A percentile compares a stretch with the other conserved stretches of the same genome.
phyloP scores from a whole-genome alignment of 2,888 invertebrate genomes.

The Epinotia ramella region DNA sequence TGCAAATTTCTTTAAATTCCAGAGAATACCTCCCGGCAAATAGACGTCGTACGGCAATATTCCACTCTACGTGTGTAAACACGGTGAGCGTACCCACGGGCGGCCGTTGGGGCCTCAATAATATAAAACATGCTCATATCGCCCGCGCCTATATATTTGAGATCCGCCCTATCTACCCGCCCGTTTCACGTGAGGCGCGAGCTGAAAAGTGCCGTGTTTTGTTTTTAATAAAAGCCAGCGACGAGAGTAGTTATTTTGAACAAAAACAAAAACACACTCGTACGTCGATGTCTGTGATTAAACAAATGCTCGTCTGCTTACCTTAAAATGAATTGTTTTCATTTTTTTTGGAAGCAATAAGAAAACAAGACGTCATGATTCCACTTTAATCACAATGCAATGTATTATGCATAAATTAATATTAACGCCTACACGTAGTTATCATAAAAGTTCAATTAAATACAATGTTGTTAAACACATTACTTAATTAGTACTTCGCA shows the following conservation, averaged over 20 bases:
- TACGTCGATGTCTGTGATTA: not conserved
- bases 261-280: not conserved
- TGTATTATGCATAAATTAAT: no score
- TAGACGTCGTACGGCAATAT: conserved; percentile 54
- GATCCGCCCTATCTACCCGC: conserved; percentile 54
- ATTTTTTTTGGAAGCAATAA: no score
- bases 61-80: conserved; percentile 65
- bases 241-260: not conserved
- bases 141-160: conserved; percentile 65
- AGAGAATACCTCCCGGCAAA: conserved; percentile 33
- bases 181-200: conserved; percentile 31
- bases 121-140: conserved; percentile 79
- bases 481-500: not conserved
- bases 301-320: not conserved
- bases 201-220: conserved; percentile 39
- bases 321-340: not conserved
- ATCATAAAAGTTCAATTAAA: not conserved
- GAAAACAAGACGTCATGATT: no score
- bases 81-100: conserved; percentile 67
- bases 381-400: no score
- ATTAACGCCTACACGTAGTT: not conserved
- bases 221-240: conserved; percentile 23
- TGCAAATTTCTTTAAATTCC: conserved; percentile 36
- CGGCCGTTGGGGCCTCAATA: conserved; percentile 74
- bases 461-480: not conserved